Percentiles rank a stretch among this genome's conserved stretches.
Conservation (phyloP, 2,888 invertebrate genomes). For the Andrena hattorfiana region DNA sequence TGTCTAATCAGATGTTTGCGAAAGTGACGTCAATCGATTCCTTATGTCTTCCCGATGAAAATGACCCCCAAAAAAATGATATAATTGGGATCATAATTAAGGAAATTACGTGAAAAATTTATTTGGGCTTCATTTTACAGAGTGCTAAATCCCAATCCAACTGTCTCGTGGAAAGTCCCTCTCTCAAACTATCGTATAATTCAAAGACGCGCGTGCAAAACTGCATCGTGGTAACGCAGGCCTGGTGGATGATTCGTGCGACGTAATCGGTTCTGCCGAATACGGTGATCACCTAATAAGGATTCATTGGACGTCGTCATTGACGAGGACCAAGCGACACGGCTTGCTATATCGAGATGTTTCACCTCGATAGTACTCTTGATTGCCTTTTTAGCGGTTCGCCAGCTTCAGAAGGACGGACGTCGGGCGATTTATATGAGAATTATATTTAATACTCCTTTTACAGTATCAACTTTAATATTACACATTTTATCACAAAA, state of each 20-base stretch:
- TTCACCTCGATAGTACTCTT: conserved; percentile 61
- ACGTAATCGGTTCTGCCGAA: conserved; percentile 59
- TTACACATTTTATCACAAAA: not conserved
- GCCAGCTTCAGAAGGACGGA: conserved; percentile 11
- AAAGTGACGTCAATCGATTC: too few relatives aligned
- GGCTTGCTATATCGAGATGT: conserved; percentile 57
- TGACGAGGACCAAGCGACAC: conserved; percentile 60
- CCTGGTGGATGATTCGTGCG: conserved; percentile 32
- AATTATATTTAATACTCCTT: conserved; percentile 21
- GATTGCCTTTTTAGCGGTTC: conserved; percentile 51
- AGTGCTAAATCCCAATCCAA: too few relatives aligned
- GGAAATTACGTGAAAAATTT: too few relatives aligned
- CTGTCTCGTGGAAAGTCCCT: too few relatives aligned
- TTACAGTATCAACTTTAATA: too few relatives aligned
- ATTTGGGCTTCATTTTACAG: too few relatives aligned
- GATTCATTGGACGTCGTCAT: conserved; percentile 68
- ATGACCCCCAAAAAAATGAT: too few relatives aligned
- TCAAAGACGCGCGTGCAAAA: not conserved
- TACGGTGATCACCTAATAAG: conserved; percentile 65
- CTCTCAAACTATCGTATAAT: not conserved
- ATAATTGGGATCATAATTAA: too few relatives aligned
- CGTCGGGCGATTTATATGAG: conserved; percentile 6
- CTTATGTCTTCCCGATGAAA: too few relatives aligned
- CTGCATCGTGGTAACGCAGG: not conserved
- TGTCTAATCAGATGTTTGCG: too few relatives aligned